Base-by-base conservation (phyloP, 2,113 vertebrate genomes). In the Barbus barbus region DNA sequence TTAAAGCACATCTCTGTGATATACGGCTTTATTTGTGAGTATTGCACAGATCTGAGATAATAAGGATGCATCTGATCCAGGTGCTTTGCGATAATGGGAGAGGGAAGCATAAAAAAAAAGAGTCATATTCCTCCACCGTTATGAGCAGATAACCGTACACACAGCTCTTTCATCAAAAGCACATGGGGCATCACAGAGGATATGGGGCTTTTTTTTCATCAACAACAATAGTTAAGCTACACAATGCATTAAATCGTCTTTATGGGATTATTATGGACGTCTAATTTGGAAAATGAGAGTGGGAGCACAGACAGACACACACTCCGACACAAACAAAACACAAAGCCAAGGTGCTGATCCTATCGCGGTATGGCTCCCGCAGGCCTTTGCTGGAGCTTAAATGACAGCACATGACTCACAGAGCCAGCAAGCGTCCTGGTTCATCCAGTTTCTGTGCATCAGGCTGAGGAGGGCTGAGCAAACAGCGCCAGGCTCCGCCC, bases 1-100 rank as follows among this genome's bases (percentile, higher is more conserved):
- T 77, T 61, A 78, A 78, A 77, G 60, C 73, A 22, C 31, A 60
- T 84, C 76, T 31, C 83, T 53, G 83, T 75, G 79, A 84, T 82
- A 67, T 82, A 86, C 81, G 73, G 82, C 84, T 85, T 83, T 81
- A 83, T 87, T 85, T 77, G 31, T 18, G 60, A 85, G 78, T 80
- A 77, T 33, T 85, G 44, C 79, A 83, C 83, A 85, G 79, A 86
- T 87, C 83, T 85, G 78, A 9, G 77, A 85, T 81, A 87, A 83
- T 85, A 72, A 82, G 78, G 31, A 46, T 44, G 24, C 69, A 83
- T 85, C 56, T 53, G 69, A 83, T 81, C 80, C 69, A 81, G 77
- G 44, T 83, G 44, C 76, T 86, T 60, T 60, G 20, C 5, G 11
- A 60, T 48, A 46, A 53, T 13, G 16, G 48, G 71, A 22, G 44